Percentiles rank a stretch among this genome's conserved stretches.
These are phyloP conservation scores for Zygogramma bicolorata DNA, from an alignment of 2,888 invertebrate genomes.

Conservation along the genomic window DNA sequence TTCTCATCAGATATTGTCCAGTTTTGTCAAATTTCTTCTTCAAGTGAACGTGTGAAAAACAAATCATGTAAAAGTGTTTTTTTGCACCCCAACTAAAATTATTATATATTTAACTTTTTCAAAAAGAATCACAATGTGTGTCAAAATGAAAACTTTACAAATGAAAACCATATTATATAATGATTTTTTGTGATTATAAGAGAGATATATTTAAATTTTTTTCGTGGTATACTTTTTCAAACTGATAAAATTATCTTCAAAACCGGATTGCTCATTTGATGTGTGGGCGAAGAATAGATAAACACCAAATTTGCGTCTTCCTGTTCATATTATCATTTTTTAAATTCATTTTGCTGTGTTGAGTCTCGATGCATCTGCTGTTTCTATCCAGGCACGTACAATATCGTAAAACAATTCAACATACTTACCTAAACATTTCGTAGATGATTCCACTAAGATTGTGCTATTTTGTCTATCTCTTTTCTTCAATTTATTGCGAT, in stretches of 20 bases:
- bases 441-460: not conserved
- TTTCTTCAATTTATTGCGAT: conserved; percentile 13
- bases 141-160: too few relatives aligned
- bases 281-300: conserved; percentile 31
- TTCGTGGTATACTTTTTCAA: not conserved
- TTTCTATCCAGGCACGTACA: not conserved
- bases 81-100: too few relatives aligned
- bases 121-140: too few relatives aligned
- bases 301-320: conserved; percentile 24
- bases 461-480: not conserved
- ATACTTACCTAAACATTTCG: not conserved
- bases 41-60: too few relatives aligned
- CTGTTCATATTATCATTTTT: conserved; percentile 13
- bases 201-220: not conserved
- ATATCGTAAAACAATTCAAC: too few relatives aligned
- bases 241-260: conserved; percentile 17
- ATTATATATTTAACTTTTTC: too few relatives aligned
- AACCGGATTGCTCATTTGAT: conserved; percentile 12
- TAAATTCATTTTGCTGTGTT: not conserved
- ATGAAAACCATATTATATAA: not conserved
- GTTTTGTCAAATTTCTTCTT: too few relatives aligned
- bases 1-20: too few relatives aligned
- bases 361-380: not conserved
- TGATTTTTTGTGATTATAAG: not conserved
- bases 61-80: too few relatives aligned